A percentile compares a stretch with the other conserved stretches of the same genome.
Evolutionary conservation across 2,888 invertebrate genomes (phyloP).

Genomic region (Oasisia sp.): DNA sequence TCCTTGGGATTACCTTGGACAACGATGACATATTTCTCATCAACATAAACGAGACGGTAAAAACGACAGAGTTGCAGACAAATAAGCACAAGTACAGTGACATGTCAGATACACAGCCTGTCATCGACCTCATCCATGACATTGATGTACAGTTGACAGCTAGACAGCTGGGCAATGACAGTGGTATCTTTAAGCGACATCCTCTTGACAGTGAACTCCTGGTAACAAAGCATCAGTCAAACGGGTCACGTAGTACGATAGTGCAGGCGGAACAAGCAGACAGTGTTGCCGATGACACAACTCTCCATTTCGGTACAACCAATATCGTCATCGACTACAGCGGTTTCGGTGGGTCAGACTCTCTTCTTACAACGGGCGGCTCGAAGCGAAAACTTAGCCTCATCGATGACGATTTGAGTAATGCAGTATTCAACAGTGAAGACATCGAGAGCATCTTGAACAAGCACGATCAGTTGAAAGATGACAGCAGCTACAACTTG

Average conservation of each 20-base stretch:
- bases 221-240: background rate
- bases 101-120: background rate
- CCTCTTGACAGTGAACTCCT: background rate
- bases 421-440: background rate
- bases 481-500: background rate
- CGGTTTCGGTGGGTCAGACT: background rate
- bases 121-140: background rate
- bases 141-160: constrained; percentile 10
- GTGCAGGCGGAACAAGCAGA: background rate
- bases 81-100: background rate
- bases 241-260: background rate
- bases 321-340: constrained; percentile 10
- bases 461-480: constrained; percentile 6
- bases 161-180: background rate
- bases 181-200: background rate
- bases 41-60: constrained; percentile 40
- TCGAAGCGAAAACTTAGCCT: background rate
- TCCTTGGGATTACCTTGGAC: constrained; percentile 41
- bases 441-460: background rate
- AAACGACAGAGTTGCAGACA: background rate
- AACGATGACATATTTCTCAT: constrained; percentile 39
- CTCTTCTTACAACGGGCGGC: background rate
- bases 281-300: background rate
- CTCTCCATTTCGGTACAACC: background rate
- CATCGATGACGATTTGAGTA: background rate